These are phyloP conservation scores for Gadus chalcogrammus DNA, from an alignment of 2,113 vertebrate species.

Conservation along the genomic window DNA sequence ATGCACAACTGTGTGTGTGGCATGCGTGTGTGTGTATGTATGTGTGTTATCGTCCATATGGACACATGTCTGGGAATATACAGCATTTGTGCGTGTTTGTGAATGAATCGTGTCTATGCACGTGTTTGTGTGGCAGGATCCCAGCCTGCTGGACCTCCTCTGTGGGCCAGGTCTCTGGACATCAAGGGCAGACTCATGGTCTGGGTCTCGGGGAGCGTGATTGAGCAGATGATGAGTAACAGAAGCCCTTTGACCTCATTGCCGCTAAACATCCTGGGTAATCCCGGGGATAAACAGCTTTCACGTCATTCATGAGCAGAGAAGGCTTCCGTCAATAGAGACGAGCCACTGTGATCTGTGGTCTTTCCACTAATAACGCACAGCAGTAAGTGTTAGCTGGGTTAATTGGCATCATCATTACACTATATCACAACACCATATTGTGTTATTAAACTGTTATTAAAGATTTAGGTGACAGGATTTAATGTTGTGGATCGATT, in stretches of 20 bases:
- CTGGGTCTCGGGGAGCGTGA: conserved; percentile 29
- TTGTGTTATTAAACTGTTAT: no score
- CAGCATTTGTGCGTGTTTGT: conserved; percentile 10
- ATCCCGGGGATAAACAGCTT: conserved; percentile 61
- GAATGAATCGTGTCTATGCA: not conserved
- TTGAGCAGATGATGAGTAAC: conserved; percentile 63
- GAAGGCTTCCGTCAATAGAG: conserved; percentile 37
- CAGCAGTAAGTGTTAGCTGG: conserved; percentile 5
- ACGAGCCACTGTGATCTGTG: conserved; percentile 21
- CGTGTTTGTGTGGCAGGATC: conserved; percentile 29
- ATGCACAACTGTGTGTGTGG: no score
- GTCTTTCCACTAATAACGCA: conserved; percentile 21
- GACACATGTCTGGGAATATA: not conserved
- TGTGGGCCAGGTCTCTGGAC: conserved; percentile 40
- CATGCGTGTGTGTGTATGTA: not conserved
- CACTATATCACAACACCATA: not conserved
- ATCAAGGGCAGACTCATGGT: conserved; percentile 38
- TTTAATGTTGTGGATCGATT: not conserved
- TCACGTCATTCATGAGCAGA: conserved; percentile 42
- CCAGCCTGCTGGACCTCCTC: conserved; percentile 53
- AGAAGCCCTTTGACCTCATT: conserved; percentile 54
- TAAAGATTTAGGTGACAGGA: not conserved
- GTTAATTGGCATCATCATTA: not conserved
- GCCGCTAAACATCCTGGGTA: conserved; percentile 56
- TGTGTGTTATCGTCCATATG: not conserved